These are phyloP conservation scores for Danio aesculapii DNA, from an alignment of 2,797 vertebrate species.

Conservation along the genomic window DNA sequence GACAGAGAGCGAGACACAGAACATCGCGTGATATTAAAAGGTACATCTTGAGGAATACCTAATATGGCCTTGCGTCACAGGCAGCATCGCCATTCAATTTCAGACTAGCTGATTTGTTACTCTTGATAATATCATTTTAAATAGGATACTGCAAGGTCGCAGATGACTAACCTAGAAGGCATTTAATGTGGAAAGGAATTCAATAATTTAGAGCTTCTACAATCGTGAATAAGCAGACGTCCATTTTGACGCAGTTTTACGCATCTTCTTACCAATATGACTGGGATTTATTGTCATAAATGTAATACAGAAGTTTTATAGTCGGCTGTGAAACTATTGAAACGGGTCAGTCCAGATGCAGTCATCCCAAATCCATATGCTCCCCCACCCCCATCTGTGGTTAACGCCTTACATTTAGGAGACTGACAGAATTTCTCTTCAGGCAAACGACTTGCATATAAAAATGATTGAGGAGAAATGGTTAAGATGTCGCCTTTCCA, in stretches of 20 bases:
- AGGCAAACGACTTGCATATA: neutral
- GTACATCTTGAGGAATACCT: slow-evolving; percentile 2
- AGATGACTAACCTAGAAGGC: neutral
- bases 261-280: slow-evolving; percentile 6
- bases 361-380: neutral
- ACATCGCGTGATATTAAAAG: slow-evolving; percentile 19
- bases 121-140: neutral
- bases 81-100: neutral
- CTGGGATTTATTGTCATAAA: neutral
- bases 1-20: slow-evolving; percentile 27
- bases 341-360: slow-evolving; percentile 6
- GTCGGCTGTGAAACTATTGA: neutral
- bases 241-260: slow-evolving; percentile 71
- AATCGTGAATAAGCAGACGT: slow-evolving; percentile 34
- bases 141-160: neutral
- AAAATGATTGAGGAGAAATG: neutral
- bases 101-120: neutral
- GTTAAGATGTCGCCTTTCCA: neutral
- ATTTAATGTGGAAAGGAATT: neutral
- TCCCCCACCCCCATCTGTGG: slow-evolving; percentile 15
- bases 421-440: slow-evolving; percentile 2
- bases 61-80: slow-evolving; percentile 4
- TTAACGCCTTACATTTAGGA: slow-evolving; percentile 38
- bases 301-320: neutral
- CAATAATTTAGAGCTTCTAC: neutral